Evolutionary conservation across 2,113 vertebrate species (phyloP), one percentile per base, ranked within the genome.

Genomic region (Lampris megalopsis): DNA sequence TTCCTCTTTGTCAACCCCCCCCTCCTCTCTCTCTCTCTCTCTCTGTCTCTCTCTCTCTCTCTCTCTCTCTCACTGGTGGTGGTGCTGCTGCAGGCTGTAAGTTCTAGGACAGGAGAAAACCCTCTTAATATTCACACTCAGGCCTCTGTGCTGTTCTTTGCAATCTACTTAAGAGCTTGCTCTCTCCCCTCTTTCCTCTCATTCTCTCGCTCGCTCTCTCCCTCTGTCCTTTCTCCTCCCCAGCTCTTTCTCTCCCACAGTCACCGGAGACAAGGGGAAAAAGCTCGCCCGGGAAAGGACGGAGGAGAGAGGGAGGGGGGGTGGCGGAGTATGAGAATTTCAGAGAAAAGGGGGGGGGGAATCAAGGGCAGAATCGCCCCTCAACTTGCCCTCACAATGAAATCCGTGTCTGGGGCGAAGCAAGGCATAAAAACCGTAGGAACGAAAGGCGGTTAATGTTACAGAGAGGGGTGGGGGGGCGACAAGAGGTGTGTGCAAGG

Each of bases 91-190:
- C 78, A 85, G 79, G 65, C 87, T 80, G 64, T 64, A 86, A 83
- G 75, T 91, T 90, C 83, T 91, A 57, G 52, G 84, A 77, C 80
- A 75, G 81, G 63, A 86, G 79, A 82, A 83, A 84, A 68, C 71
- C 85, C 73, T 84, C 59, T 93, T 93, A 91, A 91, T 92, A 93
- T 93, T 93, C 91, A 90, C 82, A 67, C 90, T 90, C 88, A 91
- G 83, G 84, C 86, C 83, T 87, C 86, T 76, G 63, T 72, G 87
- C 79, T 87, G 81, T 89, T 90, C 87, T 91, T 87, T 70, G 86
- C 89, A 93, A 93, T 93, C 91, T 89, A 86, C 88, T 91, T 91
- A 92, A 93, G 86, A 93, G 92, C 92, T 91, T 80, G 87, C 86
- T 83, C 91, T 89, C 83, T 87, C 84, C 77, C 83, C 90, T 90